A percentile compares a stretch with the other conserved stretches of the same genome.
phyloP scores from a whole-genome alignment of 2,888 invertebrate species.

The Nycteola revayana region DNA sequence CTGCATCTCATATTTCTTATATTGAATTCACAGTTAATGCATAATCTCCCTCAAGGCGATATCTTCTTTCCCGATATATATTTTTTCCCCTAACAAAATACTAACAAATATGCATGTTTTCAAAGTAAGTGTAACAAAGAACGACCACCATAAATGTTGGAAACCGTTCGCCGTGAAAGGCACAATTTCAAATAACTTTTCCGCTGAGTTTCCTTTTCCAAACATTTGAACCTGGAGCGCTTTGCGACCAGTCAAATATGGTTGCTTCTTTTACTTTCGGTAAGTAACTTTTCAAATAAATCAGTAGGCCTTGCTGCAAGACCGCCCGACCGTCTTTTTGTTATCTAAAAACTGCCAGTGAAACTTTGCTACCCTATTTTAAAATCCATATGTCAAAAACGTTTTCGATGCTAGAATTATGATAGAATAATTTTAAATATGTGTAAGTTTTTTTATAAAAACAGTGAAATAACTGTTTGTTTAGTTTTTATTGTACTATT shows the following conservation, averaged over 20 bases:
- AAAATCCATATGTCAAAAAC: slow-evolving; percentile 52
- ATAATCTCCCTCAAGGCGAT: too few species aligned
- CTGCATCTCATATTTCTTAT: too few species aligned
- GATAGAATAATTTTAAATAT: slow-evolving; percentile 3
- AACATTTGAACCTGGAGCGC: slow-evolving; percentile 37
- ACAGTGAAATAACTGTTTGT: too few species aligned
- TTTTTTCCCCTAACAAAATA: slow-evolving; percentile 6
- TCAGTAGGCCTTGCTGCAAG: slow-evolving; percentile 60
- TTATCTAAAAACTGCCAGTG: slow-evolving; percentile 52
- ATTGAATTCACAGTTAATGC: too few species aligned
- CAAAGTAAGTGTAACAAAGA: slow-evolving; percentile 4
- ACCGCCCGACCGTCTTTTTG: slow-evolving; percentile 53
- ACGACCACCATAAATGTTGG: slow-evolving; percentile 14
- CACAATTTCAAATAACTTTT: slow-evolving; percentile 32
- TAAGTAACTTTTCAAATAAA: slow-evolving; percentile 72
- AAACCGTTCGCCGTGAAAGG: slow-evolving; percentile 13
- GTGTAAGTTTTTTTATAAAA: slow-evolving; percentile 14
- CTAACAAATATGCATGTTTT: slow-evolving; percentile 9
- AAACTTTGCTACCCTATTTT: slow-evolving; percentile 57
- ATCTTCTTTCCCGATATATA: too few species aligned
- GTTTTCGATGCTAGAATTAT: slow-evolving; percentile 28
- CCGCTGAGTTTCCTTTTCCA: slow-evolving; percentile 23
- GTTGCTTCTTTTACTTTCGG: slow-evolving; percentile 44
- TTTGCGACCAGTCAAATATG: slow-evolving; percentile 55
- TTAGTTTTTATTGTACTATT: too few species aligned